Base-by-base conservation (phyloP, 1,140 invertebrate genomes). In the Drosophila nebulosa region DNA sequence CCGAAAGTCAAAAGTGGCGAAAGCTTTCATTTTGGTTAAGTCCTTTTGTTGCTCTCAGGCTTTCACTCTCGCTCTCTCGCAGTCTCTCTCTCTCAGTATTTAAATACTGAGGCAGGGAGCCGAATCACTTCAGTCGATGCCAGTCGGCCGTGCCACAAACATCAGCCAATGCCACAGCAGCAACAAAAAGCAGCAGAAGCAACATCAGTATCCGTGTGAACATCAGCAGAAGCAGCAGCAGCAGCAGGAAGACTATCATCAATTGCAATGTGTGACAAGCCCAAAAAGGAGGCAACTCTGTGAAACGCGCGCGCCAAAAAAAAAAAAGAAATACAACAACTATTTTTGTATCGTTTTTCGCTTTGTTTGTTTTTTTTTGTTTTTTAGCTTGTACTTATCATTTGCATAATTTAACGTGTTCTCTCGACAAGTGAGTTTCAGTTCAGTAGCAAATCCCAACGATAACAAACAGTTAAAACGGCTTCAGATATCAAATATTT, bases 81-180 rank as follows among this genome's bases (percentile, higher is more conserved):
- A 60, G 53, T 62, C 58, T 26, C 64, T 64, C 62, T 60, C 69
- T 39, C 18, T 69, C 42, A 46, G 39, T 46, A 26, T 77, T 78
- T 89, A 89, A 69, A 89, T 68, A 55, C 57, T 24, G 63, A 57
- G 74, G 36, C 63, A 53, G 10, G 59, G 30, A 53, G 64, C 27
- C 83, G 68, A 78, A 51, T 22, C 61, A 27, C 21, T 52, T 90
- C 77, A 91, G 90, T 91, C 90, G 90, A 91, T 91, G 71, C 72
- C 79, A 74, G 90, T 91, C 90, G 90, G 90, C 90, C 86, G 90
- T 76, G 90, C 86, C 63, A 64, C 63, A 60, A n/a, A 88, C 83
- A 76, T 69, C 27, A 30, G 27, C 27, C 27, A 30, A 68, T 53
- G 16, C 39, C 18, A 12, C 22, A 64, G 21, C 62, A 16, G 9